phyloP scores from a whole-genome alignment of 2,888 invertebrate genomes.

The Dasysyrphus tricinctus region DNA sequence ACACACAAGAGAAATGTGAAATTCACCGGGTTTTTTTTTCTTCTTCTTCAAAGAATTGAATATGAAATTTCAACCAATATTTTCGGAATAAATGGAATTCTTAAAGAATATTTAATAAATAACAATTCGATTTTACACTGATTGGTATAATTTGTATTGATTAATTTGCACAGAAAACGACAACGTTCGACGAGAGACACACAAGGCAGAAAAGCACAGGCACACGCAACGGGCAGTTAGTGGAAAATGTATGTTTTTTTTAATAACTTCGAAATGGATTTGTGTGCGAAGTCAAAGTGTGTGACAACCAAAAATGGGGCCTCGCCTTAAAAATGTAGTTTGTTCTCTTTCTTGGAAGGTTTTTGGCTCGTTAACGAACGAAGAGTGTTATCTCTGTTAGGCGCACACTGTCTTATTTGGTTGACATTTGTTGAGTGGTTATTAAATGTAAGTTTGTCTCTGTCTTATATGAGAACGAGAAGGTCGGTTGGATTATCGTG shows the following conservation, averaged over 20 bases:
- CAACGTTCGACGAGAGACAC: slow-evolving; percentile 54
- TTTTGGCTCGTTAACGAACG: slow-evolving; percentile 33
- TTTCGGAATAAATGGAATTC: not conserved
- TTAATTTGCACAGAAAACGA: slow-evolving; percentile 62
- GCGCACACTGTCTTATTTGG: slow-evolving; percentile 33
- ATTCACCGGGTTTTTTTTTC: slow-evolving; percentile 66
- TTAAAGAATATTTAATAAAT: not conserved
- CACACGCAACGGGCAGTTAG: slow-evolving; percentile 73
- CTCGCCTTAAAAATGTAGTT: slow-evolving; percentile 75
- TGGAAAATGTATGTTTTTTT: slow-evolving; percentile 70
- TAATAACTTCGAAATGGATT: slow-evolving; percentile 24
- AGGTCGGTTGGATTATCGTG: slow-evolving; percentile 20
- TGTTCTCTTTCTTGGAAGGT: slow-evolving; percentile 44
- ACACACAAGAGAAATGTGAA: slow-evolving; percentile 50
- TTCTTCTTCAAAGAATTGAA: not conserved
- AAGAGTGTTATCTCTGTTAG: slow-evolving; percentile 53
- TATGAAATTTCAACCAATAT: not conserved
- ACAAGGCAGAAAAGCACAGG: slow-evolving; percentile 48
- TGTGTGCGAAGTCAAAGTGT: slow-evolving; percentile 18
- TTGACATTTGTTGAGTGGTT: slow-evolving; percentile 58
- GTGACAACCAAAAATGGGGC: slow-evolving; percentile 71
- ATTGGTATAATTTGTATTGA: slow-evolving; percentile 43
- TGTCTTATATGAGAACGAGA: slow-evolving; percentile 44
- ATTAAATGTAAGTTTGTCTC: slow-evolving; percentile 38
- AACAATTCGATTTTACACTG: slow-evolving; percentile 32